Base-by-base conservation (phyloP, 2,113 vertebrate genomes). In the Eptesicus fuscus region DNA sequence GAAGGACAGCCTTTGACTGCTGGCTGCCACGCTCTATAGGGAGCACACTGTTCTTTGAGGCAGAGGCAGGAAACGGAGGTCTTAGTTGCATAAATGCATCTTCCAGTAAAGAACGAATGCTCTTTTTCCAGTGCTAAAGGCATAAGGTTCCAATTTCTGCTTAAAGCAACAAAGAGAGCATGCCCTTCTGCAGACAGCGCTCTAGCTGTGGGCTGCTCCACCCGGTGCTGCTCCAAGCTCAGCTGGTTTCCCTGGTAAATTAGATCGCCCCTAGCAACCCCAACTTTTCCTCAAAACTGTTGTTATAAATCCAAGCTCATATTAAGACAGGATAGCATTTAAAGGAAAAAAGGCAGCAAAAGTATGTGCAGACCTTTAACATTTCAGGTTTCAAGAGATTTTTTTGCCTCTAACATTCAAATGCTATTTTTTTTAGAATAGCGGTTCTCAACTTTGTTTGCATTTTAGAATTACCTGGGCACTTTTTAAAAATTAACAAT, bases 191-290 rank as follows among this genome's bases (percentile, higher is more conserved):
- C 20, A 51, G 49, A 79, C 18, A 56, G 18, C 37, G 0, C 51
- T 56, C 70, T 59, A 11, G 4, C 86, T 18, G 56, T 12, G 63
- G 63, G 74, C 44, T 71, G 69, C 35, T 79, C 30, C 65, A 0
- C 28, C 70, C 20, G 0, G 0, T 4, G 23, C 32, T 79, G 37
- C 32, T 78, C 20, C n/a, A 13, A 5, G 2, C 74, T 92, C 32
- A 63, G 67, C 86, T 59, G 56, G 85, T 76, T 85, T 91, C 86
- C 83, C 37, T 83, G 93, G 87, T 69, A 84, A 93, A 86, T 71
- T 80, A 79, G 28, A 83, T 83, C 61, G 63, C 63, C 79, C 65
- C 70, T 40, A 73, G 83, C 89, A 96, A 76, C 83, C 78, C 79
- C 42, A 16, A 9, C 61, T 40, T 86, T 70, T n/a, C 56, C 25